phyloP scores from a whole-genome alignment of 2,888 invertebrate genomes.

The Atrina japonica region DNA sequence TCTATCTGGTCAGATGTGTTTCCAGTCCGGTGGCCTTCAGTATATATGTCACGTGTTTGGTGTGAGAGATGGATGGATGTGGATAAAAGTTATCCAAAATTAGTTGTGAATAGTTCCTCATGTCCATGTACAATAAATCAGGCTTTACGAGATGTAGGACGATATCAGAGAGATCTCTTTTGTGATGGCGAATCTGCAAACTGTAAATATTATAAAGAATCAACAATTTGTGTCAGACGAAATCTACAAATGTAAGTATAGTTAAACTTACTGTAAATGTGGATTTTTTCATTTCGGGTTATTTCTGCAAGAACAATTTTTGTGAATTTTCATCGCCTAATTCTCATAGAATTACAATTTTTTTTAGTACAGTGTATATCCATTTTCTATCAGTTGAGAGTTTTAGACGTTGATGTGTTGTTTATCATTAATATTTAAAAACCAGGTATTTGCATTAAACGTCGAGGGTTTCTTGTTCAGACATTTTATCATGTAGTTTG shows the following conservation, averaged over 20 bases:
- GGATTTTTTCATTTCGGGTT: background rate
- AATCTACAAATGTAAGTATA: slow-evolving; percentile 54
- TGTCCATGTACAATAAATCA: slow-evolving; percentile 68
- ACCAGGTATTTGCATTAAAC: no score
- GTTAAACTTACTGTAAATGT: background rate
- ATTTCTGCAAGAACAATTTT: background rate
- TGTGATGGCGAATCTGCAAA: slow-evolving; percentile 55
- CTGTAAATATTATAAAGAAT: slow-evolving; percentile 57
- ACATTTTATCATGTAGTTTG: no score
- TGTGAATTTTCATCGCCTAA: background rate
- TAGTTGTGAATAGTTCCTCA: slow-evolving; percentile 8
- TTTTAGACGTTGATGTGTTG: no score
- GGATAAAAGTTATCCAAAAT: slow-evolving; percentile 29
- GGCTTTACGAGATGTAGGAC: slow-evolving; percentile 66
- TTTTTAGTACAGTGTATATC: background rate
- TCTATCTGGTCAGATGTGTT: slow-evolving; percentile 74
- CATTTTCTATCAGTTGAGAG: background rate
- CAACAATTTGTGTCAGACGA: slow-evolving; percentile 53
- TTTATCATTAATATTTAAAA: no score
- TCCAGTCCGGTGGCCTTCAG: slow-evolving; percentile 58
- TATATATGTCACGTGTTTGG: slow-evolving; percentile 50
- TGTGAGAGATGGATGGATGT: slow-evolving; percentile 62
- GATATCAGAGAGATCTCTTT: slow-evolving; percentile 65
- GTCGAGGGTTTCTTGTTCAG: no score
- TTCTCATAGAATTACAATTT: background rate